Percentiles rank a stretch among this genome's conserved stretches.
Evolutionary conservation across 2,888 invertebrate genomes (phyloP).

Genomic region (Drosophila demipolita): DNA sequence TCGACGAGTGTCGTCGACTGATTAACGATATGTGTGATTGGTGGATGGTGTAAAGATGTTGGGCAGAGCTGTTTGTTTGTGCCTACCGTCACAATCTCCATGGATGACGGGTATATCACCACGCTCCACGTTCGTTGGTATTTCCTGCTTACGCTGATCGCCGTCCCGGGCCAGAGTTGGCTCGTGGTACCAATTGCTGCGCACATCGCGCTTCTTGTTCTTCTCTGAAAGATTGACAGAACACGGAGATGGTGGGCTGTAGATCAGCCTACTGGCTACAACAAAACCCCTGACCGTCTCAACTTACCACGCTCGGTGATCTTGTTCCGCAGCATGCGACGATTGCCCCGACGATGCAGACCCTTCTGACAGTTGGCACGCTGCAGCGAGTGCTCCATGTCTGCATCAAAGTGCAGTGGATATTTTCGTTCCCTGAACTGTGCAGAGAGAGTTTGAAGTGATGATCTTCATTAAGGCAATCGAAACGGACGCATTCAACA

Average conservation of each 20-base stretch:
- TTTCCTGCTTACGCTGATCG: constrained; percentile 80
- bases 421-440: constrained; percentile 85
- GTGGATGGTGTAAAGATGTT: constrained; percentile 16
- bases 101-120: constrained; percentile 89
- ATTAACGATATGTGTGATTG: constrained; percentile 50
- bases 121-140: constrained; percentile 85
- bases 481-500: constrained; percentile 3
- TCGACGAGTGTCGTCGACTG: constrained; percentile 52
- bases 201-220: constrained; percentile 85
- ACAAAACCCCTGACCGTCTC: constrained; percentile 12
- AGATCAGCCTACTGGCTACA: constrained; percentile 37
- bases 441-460: background rate
- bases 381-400: constrained; percentile 83
- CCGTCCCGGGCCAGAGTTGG: constrained; percentile 73
- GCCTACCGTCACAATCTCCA: constrained; percentile 87
- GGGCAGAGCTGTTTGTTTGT: constrained; percentile 5
- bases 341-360: constrained; percentile 81
- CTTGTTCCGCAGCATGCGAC: constrained; percentile 83
- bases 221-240: constrained; percentile 77
- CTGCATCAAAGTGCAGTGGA: constrained; percentile 84
- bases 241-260: constrained; percentile 41
- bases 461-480: background rate
- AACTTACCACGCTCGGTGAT: constrained; percentile 83
- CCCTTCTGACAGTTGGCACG: constrained; percentile 85
- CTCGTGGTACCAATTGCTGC: constrained; percentile 84